These are phyloP conservation scores for Natator depressus DNA, from an alignment of 2,113 vertebrate species.

Conservation along the genomic window DNA sequence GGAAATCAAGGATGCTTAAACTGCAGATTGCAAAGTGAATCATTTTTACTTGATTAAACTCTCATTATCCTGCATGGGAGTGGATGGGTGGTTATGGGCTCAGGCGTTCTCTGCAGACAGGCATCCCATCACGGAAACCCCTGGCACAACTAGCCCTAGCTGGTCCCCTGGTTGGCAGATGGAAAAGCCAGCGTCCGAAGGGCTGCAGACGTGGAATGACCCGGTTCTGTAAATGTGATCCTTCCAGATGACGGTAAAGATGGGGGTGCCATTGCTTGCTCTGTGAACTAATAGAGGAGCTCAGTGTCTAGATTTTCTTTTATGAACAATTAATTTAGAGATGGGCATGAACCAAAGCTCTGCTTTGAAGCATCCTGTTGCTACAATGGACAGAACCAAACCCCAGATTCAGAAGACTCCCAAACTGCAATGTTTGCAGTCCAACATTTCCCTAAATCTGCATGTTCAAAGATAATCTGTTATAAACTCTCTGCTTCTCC, in stretches of 20 bases:
- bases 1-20: neutral
- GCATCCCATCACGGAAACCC: neutral
- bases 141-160: neutral
- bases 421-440: neutral
- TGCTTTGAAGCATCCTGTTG: neutral
- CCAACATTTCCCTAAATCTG: neutral
- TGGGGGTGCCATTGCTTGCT: no score
- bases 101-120: neutral
- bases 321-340: neutral
- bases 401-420: neutral
- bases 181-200: neutral
- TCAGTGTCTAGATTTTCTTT: neutral
- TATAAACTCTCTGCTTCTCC: neutral
- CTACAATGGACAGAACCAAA: neutral
- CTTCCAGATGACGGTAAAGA: neutral
- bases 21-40: neutral
- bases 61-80: neutral
- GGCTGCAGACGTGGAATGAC: neutral
- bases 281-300: no score
- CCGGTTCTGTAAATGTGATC: neutral
- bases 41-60: neutral
- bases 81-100: neutral
- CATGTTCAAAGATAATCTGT: neutral
- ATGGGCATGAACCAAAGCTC: neutral
- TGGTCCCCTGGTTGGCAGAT: neutral